Evolutionary conservation across 2,888 invertebrate species (phyloP).

Genomic region (Tuta absoluta): DNA sequence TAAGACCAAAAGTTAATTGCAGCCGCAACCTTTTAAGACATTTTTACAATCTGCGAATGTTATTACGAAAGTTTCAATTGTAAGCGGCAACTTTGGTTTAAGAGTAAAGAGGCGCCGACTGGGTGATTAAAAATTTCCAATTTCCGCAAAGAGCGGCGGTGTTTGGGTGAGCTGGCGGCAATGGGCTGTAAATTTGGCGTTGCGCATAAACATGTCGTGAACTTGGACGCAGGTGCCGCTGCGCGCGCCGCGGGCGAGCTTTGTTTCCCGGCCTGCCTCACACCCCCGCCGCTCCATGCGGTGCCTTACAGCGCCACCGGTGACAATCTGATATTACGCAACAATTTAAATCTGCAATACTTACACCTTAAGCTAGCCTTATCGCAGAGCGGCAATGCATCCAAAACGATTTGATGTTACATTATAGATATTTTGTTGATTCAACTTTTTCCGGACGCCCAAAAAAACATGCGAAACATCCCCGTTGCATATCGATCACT

Average conservation of each 20-base stretch:
- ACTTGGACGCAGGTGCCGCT: constrained; percentile 49
- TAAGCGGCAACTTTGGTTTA: constrained; percentile 41
- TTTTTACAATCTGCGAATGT: constrained; percentile 61
- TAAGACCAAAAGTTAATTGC: constrained; percentile 54
- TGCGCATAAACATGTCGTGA: constrained; percentile 69
- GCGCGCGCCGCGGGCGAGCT: constrained; percentile 54
- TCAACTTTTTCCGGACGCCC: not conserved
- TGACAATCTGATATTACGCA: constrained; percentile 16
- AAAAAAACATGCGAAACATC: constrained; percentile 18
- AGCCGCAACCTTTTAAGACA: constrained; percentile 53
- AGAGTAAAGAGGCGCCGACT: constrained; percentile 59
- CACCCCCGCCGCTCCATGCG: constrained; percentile 29
- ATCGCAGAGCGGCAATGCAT: not conserved
- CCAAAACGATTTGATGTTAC: not conserved
- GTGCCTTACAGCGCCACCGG: not conserved
- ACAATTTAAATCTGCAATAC: not conserved
- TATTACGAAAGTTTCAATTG: constrained; percentile 46
- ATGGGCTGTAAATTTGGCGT: constrained; percentile 70
- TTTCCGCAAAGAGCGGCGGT: constrained; percentile 54
- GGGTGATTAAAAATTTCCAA: constrained; percentile 67
- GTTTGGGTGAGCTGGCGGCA: constrained; percentile 45
- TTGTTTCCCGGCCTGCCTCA: constrained; percentile 45
- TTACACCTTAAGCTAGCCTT: not conserved
- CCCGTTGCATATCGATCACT: constrained; percentile 23
- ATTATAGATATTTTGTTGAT: not conserved